Evolutionary conservation across 1,140 invertebrate genomes (phyloP), one percentile per base, ranked within the genome.

Genomic region (Sinonovacula constricta): DNA sequence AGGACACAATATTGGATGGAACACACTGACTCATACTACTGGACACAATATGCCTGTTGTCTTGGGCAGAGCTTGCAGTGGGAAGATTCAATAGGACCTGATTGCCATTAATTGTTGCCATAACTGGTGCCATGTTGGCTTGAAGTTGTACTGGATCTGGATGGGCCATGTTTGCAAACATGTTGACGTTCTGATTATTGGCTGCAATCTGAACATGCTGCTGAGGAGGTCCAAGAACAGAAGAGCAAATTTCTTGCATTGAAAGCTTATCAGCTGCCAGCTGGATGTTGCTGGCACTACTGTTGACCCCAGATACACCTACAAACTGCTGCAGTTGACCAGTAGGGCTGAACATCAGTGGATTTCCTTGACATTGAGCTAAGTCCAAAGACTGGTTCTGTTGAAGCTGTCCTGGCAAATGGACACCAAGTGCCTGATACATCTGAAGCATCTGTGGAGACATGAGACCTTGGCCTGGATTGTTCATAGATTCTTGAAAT

Each of bases 401-500:
- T n/a, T n/a, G n/a, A n/a, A n/a, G 39, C 18, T 45, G 39, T 45
- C 7, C 39, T 45, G 39, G 39, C 39, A 45, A 45, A 18, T 45
- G 7, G 7, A 76, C 31, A 24, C 72, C 72, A 24, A 76, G 34
- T 45, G 72, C 28, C 30, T 53, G 36, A 36, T 57, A 67, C 72
- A 76, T 66, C n/a, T 76, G 72, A 3, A 76, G 31, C 24, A 63
- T 30, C n/a, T 72, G 70, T 18, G 57, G 14, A 28, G 39, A 45
- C 18, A 45, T 45, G 7, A 45, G 39, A 18, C 7, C n/a, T n/a
- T 45, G 7, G 39, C 39, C 7, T 45, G 7, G 39, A n/a, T 45
- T 45, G 39, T 45, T 45, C 39, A 45, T 45, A 18, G 39, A 10
- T 7, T 45, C 39, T 45, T 7, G 39, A 45, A 18, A 10, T 18